Percentiles rank a stretch among this genome's conserved stretches.
Evolutionary conservation across 2,797 vertebrate genomes (phyloP).

Genomic region (Chelon labrosus): DNA sequence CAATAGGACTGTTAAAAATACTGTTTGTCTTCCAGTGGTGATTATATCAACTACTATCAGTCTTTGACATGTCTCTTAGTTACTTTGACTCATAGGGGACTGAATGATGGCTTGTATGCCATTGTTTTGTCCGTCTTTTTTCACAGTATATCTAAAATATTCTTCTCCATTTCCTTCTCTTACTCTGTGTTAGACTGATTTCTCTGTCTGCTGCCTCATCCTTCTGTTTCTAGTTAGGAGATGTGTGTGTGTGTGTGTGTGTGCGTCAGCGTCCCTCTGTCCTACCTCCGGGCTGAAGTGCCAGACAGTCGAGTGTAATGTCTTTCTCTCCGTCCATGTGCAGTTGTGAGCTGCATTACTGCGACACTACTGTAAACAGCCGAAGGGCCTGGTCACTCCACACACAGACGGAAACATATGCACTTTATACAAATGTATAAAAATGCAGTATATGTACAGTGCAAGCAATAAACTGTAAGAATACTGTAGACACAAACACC

Average conservation of each 20-base stretch:
- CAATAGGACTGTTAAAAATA: no score
- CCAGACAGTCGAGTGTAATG: slow-evolving; percentile 65
- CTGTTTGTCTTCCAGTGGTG: neutral
- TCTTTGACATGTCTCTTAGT: neutral
- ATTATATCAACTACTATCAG: neutral
- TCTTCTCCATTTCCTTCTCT: slow-evolving; percentile 42
- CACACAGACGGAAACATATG: neutral
- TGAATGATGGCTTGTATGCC: neutral
- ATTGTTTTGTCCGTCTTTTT: slow-evolving; percentile 28
- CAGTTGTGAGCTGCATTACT: slow-evolving; percentile 54
- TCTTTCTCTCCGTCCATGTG: slow-evolving; percentile 49
- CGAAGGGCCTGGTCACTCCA: neutral
- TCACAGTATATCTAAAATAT: slow-evolving; percentile 22
- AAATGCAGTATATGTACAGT: neutral
- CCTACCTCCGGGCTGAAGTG: slow-evolving; percentile 67
- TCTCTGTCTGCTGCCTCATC: slow-evolving; percentile 54
- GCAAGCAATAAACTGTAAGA: neutral
- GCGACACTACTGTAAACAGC: slow-evolving; percentile 39
- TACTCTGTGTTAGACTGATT: slow-evolving; percentile 35
- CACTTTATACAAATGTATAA: neutral
- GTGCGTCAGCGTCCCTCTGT: slow-evolving; percentile 45
- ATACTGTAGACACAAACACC: slow-evolving; percentile 6
- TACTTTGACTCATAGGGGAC: neutral
- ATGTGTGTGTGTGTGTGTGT: slow-evolving; percentile 21
- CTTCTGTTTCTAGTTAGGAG: slow-evolving; percentile 56